These are phyloP conservation scores for Ganaspis sp. DNA, from an alignment of 1,140 invertebrate genomes.

Conservation along the genomic window DNA sequence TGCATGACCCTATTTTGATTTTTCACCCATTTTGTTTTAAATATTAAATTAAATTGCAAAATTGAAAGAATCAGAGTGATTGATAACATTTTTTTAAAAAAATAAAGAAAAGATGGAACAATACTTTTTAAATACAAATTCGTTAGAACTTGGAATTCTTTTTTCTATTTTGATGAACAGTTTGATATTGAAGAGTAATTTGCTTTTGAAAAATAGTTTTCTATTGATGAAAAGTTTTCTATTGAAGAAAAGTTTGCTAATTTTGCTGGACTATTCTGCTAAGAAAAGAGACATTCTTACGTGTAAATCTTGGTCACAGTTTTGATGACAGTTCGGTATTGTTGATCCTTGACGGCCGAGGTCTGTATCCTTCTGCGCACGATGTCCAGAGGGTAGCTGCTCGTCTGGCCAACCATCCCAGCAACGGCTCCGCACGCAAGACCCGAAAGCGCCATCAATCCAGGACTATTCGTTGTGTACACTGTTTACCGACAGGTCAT, in stretches of 20 bases:
- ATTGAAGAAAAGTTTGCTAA: background rate
- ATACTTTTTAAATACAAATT: too few species aligned
- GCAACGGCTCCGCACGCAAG: constrained; percentile 93
- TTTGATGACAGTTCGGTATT: constrained; percentile 80
- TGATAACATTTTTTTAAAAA: too few species aligned
- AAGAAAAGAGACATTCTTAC: constrained; percentile 67
- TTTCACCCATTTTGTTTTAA: too few species aligned
- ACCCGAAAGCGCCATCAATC: constrained; percentile 77
- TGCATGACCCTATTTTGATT: too few species aligned
- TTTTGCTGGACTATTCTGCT: background rate
- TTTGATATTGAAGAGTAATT: too few species aligned
- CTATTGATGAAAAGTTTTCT: too few species aligned
- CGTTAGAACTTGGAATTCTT: too few species aligned
- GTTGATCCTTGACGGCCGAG: constrained; percentile 78
- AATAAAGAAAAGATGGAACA: too few species aligned
- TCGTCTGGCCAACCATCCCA: constrained; percentile 95
- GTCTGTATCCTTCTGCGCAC: constrained; percentile 92
- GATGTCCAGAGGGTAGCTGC: constrained; percentile 97
- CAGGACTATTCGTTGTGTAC: constrained; percentile 69
- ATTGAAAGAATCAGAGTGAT: too few species aligned
- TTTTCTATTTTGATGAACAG: too few species aligned
- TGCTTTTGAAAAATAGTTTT: too few species aligned
- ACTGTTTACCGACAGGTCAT: constrained; percentile 71
- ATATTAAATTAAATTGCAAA: too few species aligned
- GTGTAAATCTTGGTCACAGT: constrained; percentile 81